A percentile compares a stretch with the other conserved stretches of the same genome.
Conservation (phyloP, 2,113 vertebrate species). For the Seriola aureovittata region DNA sequence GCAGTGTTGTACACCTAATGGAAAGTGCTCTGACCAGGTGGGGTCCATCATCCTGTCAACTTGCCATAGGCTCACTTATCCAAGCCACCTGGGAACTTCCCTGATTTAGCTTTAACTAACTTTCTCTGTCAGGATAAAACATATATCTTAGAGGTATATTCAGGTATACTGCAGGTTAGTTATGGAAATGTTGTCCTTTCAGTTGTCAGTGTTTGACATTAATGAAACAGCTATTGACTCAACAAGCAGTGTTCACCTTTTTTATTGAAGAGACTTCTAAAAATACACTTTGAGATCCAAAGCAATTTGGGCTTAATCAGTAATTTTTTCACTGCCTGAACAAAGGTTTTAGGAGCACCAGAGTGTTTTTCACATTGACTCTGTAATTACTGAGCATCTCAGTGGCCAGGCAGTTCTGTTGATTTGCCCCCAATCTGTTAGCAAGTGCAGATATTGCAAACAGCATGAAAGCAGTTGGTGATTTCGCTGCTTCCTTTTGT, state of each 20-base stretch:
- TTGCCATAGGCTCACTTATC: conserved; percentile 1
- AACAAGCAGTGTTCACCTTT: conserved; percentile 3
- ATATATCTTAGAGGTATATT: background rate
- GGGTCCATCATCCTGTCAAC: conserved; percentile 33
- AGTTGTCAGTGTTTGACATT: conserved; percentile 16
- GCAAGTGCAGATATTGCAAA: conserved; percentile 9
- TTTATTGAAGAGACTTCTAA: background rate
- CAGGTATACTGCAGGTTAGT: background rate
- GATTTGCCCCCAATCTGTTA: conserved; percentile 29
- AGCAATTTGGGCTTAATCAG: conserved; percentile 19
- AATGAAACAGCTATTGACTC: conserved; percentile 31
- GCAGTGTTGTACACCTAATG: conserved; percentile 56
- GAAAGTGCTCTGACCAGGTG: conserved; percentile 87
- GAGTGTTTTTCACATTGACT: conserved; percentile 23
- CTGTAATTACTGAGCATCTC: conserved; percentile 23
- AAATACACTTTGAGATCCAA: conserved; percentile 26
- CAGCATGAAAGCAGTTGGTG: background rate
- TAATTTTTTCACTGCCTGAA: conserved; percentile 7
- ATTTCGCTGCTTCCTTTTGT: background rate
- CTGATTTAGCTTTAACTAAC: background rate
- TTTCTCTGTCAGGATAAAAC: background rate
- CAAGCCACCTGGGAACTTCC: conserved; percentile 5
- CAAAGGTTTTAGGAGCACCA: background rate
- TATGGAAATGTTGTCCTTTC: conserved; percentile 13
- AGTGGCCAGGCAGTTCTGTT: conserved; percentile 3